Percentiles rank a stretch among this genome's conserved stretches.
Evolutionary conservation across 1,140 invertebrate genomes (phyloP).

Genomic region (Chelonus insularis): DNA sequence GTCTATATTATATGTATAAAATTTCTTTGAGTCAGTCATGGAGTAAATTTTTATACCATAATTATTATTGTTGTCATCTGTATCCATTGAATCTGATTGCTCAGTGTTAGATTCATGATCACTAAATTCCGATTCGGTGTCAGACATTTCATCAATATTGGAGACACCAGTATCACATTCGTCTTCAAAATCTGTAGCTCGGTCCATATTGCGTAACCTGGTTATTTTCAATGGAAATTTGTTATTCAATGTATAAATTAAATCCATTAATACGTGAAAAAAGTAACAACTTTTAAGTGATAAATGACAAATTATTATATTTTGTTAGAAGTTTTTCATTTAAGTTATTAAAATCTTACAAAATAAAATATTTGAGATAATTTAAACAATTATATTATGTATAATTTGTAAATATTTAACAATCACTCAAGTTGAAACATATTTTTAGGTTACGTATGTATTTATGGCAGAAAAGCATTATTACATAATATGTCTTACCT

Average conservation of each 20-base stretch:
- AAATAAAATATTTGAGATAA: not conserved
- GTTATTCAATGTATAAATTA: not conserved
- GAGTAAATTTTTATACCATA: constrained; percentile 25
- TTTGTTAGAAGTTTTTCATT: not conserved
- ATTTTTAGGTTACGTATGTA: not conserved
- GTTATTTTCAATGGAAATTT: not conserved
- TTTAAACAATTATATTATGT: not conserved
- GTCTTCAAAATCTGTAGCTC: not conserved
- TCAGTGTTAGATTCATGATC: not conserved
- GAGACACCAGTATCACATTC: no score
- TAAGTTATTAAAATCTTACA: not conserved
- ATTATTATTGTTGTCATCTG: not conserved
- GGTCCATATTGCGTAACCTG: not conserved
- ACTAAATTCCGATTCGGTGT: not conserved
- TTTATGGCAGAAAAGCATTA: not conserved
- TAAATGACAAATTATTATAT: not conserved
- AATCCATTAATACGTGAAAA: not conserved
- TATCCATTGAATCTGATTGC: not conserved
- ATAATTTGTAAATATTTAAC: not conserved
- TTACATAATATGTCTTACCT: not conserved
- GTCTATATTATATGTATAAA: constrained; percentile 20
- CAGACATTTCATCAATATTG: not conserved
- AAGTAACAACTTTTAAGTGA: not conserved
- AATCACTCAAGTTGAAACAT: no score
- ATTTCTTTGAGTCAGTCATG: constrained; percentile 23